Evolutionary conservation across 2,888 invertebrate species (phyloP).

Genomic region (Limnephilus auricula): DNA sequence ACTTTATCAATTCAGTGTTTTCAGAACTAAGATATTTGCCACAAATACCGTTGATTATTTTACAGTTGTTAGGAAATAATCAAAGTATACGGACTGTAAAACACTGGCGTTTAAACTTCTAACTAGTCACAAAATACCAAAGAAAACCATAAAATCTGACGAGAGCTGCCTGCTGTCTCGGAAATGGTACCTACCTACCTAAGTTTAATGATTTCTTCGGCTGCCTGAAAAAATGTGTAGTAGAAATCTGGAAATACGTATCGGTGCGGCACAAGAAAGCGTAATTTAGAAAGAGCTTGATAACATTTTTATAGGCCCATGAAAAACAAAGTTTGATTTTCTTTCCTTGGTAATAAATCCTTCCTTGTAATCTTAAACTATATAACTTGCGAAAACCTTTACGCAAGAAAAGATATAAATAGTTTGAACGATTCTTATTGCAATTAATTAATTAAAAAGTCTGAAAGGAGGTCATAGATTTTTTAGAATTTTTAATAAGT

Average conservation of each 20-base stretch:
- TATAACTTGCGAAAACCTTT: neutral
- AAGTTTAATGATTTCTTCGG: neutral
- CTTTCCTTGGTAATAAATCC: conserved; percentile 33
- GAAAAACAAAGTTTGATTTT: neutral
- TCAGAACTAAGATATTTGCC: neutral
- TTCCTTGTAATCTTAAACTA: neutral
- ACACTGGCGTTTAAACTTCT: neutral
- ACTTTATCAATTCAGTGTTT: neutral
- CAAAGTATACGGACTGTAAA: neutral
- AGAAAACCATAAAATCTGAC: neutral
- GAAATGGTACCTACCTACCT: neutral
- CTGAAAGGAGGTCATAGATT: neutral
- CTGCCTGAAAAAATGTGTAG: neutral
- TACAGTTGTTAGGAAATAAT: neutral
- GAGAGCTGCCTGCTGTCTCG: neutral
- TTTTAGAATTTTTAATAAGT: neutral
- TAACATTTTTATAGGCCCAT: conserved; percentile 2
- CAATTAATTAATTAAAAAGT: neutral
- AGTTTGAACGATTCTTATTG: neutral
- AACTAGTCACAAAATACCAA: neutral
- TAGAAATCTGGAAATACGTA: neutral
- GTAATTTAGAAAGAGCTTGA: neutral
- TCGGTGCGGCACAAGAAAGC: neutral
- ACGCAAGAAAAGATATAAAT: neutral
- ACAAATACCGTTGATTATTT: neutral